These are phyloP conservation scores for Chrysotoxum bicinctum DNA, from an alignment of 2,888 invertebrate species.

Conservation along the genomic window DNA sequence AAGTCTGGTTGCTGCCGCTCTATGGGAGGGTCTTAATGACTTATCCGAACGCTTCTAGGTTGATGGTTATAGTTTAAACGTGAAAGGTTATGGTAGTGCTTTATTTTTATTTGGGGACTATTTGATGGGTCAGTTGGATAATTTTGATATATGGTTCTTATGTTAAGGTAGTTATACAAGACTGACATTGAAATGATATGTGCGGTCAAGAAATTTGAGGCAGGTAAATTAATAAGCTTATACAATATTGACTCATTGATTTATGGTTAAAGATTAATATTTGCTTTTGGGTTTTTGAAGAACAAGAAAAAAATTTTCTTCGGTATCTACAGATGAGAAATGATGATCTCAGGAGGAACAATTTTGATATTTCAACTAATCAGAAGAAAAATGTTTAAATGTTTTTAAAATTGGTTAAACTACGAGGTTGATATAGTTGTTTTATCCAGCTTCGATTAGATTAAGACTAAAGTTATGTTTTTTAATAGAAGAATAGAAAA, in stretches of 20 bases:
- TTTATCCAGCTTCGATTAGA: too few relatives aligned
- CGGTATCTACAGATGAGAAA: not conserved
- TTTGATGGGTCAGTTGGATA: slow-evolving; percentile 41
- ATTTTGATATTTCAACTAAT: too few relatives aligned
- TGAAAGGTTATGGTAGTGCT: slow-evolving; percentile 58
- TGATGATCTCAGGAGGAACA: not conserved
- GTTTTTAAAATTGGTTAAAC: too few relatives aligned
- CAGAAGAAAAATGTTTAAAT: too few relatives aligned
- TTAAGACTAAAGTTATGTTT: too few relatives aligned
- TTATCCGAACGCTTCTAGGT: slow-evolving; percentile 69
- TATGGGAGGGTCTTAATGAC: slow-evolving; percentile 68
- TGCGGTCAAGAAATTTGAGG: slow-evolving; percentile 37
- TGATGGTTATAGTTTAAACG: slow-evolving; percentile 47
- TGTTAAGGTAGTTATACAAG: slow-evolving; percentile 41
- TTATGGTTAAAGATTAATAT: slow-evolving; percentile 12
- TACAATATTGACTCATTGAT: slow-evolving; percentile 24
- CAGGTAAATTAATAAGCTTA: slow-evolving; percentile 51
- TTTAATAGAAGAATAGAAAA: too few relatives aligned
- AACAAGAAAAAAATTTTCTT: not conserved
- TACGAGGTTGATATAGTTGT: too few relatives aligned
- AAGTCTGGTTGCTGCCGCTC: not conserved
- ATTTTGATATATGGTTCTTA: slow-evolving; percentile 63
- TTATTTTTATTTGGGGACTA: slow-evolving; percentile 14
- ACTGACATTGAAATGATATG: slow-evolving; percentile 60
- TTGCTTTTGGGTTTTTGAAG: not conserved